phyloP scores from a whole-genome alignment of 2,888 invertebrate species.

The Hyposoter dolosus region DNA sequence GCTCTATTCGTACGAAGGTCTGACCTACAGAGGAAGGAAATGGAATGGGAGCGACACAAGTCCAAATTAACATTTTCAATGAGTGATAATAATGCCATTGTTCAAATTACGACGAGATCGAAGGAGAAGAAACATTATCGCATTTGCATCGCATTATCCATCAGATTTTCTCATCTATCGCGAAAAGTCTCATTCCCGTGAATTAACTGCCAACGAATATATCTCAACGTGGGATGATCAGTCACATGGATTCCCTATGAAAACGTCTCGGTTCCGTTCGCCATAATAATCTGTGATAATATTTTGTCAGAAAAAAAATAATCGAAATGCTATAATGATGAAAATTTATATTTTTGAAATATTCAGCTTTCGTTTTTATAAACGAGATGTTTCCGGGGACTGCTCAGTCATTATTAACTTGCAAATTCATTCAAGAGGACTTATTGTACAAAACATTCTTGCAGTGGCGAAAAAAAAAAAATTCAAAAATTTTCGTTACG shows the following conservation, averaged over 20 bases:
- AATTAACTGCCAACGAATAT: too few species aligned
- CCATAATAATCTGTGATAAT: too few species aligned
- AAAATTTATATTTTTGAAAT: not conserved
- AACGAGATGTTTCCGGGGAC: not conserved
- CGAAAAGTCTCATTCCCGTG: too few species aligned
- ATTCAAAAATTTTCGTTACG: not conserved
- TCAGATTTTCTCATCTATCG: too few species aligned
- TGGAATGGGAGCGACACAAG: conserved; percentile 43
- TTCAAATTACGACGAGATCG: conserved; percentile 6
- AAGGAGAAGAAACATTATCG: not conserved
- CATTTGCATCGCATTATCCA: not conserved
- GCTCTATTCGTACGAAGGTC: conserved; percentile 53
- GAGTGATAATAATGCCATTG: conserved; percentile 39
- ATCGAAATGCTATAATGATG: too few species aligned
- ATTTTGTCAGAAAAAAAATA: too few species aligned
- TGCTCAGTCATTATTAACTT: not conserved
- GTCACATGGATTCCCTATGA: too few species aligned
- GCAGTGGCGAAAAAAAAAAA: not conserved
- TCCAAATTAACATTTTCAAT: conserved; percentile 59
- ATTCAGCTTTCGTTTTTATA: not conserved
- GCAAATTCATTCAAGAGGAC: not conserved
- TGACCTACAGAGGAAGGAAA: conserved; percentile 40
- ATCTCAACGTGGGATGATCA: too few species aligned
- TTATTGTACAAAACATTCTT: not conserved
- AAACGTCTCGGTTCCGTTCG: too few species aligned